Evolutionary conservation across 2,113 vertebrate genomes (phyloP).

Genomic region (Pandion haliaetus): DNA sequence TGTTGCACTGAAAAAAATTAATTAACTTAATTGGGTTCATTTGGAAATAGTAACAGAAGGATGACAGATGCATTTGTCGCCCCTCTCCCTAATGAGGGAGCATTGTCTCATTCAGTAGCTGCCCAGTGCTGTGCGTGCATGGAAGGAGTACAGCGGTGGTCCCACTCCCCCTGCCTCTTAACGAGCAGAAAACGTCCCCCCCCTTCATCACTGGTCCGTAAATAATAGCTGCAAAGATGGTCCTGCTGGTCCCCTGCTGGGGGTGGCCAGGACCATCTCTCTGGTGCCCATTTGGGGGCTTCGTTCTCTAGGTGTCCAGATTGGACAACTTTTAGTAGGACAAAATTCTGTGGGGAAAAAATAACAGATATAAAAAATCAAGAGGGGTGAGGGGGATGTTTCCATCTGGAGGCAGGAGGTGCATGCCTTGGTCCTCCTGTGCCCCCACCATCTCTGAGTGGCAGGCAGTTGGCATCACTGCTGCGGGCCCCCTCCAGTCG

Average conservation of each 20-base stretch:
- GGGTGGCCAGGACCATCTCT: not conserved
- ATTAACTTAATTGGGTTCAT: constrained; percentile 43
- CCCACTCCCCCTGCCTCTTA: not conserved
- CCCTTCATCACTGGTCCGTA: not conserved
- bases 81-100: constrained; percentile 16
- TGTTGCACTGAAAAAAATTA: constrained; percentile 19
- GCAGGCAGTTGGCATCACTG: not conserved
- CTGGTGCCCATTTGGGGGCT: rapidly evolving
- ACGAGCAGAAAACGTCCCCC: not conserved
- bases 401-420: not conserved
- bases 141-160: not conserved
- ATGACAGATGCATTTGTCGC: not conserved
- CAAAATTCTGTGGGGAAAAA: not conserved
- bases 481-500: not conserved
- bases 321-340: not conserved
- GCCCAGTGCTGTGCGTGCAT: not conserved
- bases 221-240: not conserved
- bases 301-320: not conserved
- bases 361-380: not conserved
- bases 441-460: not conserved
- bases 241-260: rapidly evolving
- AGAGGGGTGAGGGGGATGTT: not conserved
- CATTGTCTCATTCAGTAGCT: not conserved
- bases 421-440: not conserved
- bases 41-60: constrained; percentile 51